Base-by-base conservation (phyloP, 2,888 invertebrate species). In the Plusia festucae region DNA sequence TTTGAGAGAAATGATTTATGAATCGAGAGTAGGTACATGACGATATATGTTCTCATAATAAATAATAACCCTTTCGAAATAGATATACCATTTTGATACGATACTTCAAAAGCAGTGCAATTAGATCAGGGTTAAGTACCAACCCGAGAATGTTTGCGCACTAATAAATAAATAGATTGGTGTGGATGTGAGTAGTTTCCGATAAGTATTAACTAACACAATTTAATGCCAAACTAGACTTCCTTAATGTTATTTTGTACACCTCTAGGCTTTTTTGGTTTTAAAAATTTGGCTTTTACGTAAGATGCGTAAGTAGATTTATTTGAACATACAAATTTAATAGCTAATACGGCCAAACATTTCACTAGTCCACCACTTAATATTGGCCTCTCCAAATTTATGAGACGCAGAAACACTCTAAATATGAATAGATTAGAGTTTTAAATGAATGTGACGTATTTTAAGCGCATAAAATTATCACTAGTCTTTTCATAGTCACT, bases 31-130 rank as follows among this genome's bases (percentile, higher is more conserved):
- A 40, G n/a, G n/a, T n/a, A 60, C 61, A 40, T 44, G 8, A 16
- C 0, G 46, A 20, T 18, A 11, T 49, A 64, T 22, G 40, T 52
- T 62, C 60, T 60, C 46, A 64, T 60, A 70, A 70, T 74, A 66
- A 46, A 59, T 74, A 62, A 56, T 61, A 53, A 20, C 34, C 59
- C 30, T 60, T 66, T 73, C 53, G 56, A 66, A 66, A 64, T 70
- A 57, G 34, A 30, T 62, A 54, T 68, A 65, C 58, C 40, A 34
- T 63, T 68, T 60, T 24, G 16, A 51, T 55, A 16, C 54, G 53
- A 22, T 40, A 52, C 51, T 58, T 55, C 32, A 51, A 62, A 32
- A 9, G 24, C 51, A 53, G 9, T 9, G 44, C 55, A 66, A 72
- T 60, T 62, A 67, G 13, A 44, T 20, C 40, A 30, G 55, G 18